These are phyloP conservation scores for Diplogasteroides magnus DNA, from an alignment of 1,140 invertebrate genomes.

Conservation along the genomic window DNA sequence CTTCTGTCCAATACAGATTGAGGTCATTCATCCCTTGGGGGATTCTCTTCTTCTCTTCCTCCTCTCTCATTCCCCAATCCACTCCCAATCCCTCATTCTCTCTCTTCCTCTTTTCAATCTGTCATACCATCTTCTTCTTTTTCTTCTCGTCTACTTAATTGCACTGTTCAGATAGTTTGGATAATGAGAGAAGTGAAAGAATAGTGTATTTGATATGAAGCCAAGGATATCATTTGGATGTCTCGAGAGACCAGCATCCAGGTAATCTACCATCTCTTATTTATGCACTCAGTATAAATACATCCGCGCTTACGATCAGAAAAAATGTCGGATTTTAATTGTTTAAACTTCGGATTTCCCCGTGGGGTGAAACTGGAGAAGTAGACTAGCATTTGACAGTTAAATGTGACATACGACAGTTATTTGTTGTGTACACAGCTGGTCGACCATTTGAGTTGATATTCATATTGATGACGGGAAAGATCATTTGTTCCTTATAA, in stretches of 20 bases:
- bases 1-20: too few relatives aligned
- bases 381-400: too few relatives aligned
- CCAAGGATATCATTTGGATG: conserved; percentile 39
- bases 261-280: neutral
- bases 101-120: neutral
- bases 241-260: conserved; percentile 43
- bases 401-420: too few relatives aligned
- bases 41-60: neutral
- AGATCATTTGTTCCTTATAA: too few relatives aligned
- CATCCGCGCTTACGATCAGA: neutral
- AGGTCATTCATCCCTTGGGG: too few relatives aligned
- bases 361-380: neutral
- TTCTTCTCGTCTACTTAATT: neutral
- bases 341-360: neutral
- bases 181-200: neutral
- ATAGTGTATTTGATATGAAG: neutral
- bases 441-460: too few relatives aligned
- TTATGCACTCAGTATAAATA: neutral
- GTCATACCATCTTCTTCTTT: neutral
- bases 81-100: neutral
- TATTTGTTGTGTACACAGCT: neutral
- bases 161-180: neutral
- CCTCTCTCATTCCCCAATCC: neutral
- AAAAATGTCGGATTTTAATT: too few relatives aligned
- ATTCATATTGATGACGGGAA: too few relatives aligned